These are phyloP conservation scores for Tetrapedia diversipes DNA, from an alignment of 2,888 invertebrate species.

Conservation along the genomic window DNA sequence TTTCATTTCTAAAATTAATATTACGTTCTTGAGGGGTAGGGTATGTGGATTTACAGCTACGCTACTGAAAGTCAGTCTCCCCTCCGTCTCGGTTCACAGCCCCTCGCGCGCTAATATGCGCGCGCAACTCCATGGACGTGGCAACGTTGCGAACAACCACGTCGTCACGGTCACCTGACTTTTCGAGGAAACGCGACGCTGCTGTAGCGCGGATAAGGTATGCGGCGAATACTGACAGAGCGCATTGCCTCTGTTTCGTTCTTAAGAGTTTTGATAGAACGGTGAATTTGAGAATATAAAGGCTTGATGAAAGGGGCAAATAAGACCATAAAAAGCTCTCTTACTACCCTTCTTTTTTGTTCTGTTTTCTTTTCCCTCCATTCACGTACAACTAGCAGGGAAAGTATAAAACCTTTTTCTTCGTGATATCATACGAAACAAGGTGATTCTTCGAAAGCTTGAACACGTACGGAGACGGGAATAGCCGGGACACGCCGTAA, in stretches of 20 bases:
- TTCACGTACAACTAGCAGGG: constrained; percentile 7
- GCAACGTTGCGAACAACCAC: constrained; percentile 69
- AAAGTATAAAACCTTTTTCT: constrained; percentile 22
- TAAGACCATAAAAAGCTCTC: not conserved
- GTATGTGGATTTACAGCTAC: constrained; percentile 40
- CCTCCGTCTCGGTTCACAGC: constrained; percentile 41
- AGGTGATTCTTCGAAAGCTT: constrained; percentile 21
- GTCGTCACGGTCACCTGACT: constrained; percentile 75
- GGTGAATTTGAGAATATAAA: constrained; percentile 24
- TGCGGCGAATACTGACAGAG: constrained; percentile 46
- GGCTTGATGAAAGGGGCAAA: not conserved
- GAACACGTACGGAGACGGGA: constrained; percentile 42
- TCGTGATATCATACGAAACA: not conserved
- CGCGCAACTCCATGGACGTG: constrained; percentile 55
- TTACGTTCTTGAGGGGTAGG: not conserved
- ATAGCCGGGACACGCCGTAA: constrained; percentile 36
- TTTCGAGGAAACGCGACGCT: constrained; percentile 69
- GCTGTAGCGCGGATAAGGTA: constrained; percentile 53
- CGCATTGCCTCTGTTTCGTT: constrained; percentile 21
- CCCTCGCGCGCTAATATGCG: constrained; percentile 41
- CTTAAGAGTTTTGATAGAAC: constrained; percentile 3
- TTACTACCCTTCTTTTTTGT: not conserved
- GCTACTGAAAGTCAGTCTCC: constrained; percentile 52
- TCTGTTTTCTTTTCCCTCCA: not conserved
- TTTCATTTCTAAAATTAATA: not conserved